Evolutionary conservation across 2,888 invertebrate species (phyloP).

Genomic region (Dolichopus griseipennis): DNA sequence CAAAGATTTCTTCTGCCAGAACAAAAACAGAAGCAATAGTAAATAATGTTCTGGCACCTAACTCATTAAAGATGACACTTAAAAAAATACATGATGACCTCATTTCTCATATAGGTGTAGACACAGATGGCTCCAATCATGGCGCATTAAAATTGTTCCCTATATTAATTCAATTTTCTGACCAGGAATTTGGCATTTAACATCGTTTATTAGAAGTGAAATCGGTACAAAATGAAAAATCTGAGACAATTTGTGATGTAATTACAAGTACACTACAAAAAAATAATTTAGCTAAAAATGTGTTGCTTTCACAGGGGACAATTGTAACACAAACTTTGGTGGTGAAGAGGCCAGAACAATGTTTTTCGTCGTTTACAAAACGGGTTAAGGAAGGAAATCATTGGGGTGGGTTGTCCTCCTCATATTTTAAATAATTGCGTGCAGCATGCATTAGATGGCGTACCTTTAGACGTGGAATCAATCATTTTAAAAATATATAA

Average conservation of each 20-base stretch:
- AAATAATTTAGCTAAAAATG: constrained; percentile 13
- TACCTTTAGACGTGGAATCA: constrained; percentile 5
- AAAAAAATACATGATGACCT: background rate
- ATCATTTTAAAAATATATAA: constrained; percentile 14
- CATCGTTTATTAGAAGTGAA: constrained; percentile 1
- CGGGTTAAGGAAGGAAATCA: background rate
- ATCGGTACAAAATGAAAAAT: constrained; percentile 5
- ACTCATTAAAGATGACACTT: constrained; percentile 11
- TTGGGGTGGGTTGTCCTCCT: constrained; percentile 8
- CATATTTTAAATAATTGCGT: constrained; percentile 13
- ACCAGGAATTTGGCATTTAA: background rate
- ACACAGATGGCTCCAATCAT: background rate
- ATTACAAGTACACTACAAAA: background rate
- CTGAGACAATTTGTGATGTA: constrained; percentile 9
- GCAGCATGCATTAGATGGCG: constrained; percentile 1
- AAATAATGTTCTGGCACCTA: constrained; percentile 18
- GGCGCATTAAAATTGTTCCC: background rate
- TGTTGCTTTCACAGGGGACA: constrained; percentile 16
- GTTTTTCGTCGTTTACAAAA: constrained; percentile 15
- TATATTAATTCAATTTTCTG: background rate
- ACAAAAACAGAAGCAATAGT: constrained; percentile 19
- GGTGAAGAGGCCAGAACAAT: constrained; percentile 19
- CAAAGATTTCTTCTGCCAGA: constrained; percentile 13
- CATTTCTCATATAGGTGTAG: background rate
- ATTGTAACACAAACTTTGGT: constrained; percentile 23